Base-by-base conservation (phyloP, 2,888 invertebrate genomes). In the Torymus tubicola region DNA sequence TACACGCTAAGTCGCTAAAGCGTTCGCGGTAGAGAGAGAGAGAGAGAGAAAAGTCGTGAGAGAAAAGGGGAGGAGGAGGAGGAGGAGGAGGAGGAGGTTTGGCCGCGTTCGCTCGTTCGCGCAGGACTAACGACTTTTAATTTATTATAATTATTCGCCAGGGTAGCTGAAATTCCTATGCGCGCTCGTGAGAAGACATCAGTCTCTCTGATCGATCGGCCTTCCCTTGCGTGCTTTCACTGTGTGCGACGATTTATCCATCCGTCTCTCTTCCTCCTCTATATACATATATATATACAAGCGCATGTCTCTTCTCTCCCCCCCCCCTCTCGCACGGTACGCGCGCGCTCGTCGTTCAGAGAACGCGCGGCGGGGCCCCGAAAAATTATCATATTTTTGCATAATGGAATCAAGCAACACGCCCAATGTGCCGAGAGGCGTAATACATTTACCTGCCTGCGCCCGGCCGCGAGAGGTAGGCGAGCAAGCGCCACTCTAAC, bases 311-410 rank as follows among this genome's bases (percentile, higher is more conserved):
- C 16, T 14, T 5, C 55, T 55, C 24, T 21, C 55, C 24, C 8
- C 57, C 50, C 42, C 52, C 12, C 2, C 24, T 12, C 12, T 2
- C 52, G 31, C 18, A 12, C 55, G 21, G 13, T 18, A 53, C 18
- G 58, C 3, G 55, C 14, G 21, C 52, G 60, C 11, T 12, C 14
- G 53, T 57, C 13, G 14, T 21, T 21, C 4, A 18, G 57, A 16
- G 11, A 42, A 13, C 69, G 10, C 24, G 11, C 69, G 31, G 3
- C n/a, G 14, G 13, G 4, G 12, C 60, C 52, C 74, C 78, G 52
- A 52, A 75, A 75, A 82, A 88, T 88, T 88, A 88, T 88, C 88
- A 88, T 88, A 88, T 86, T 87, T 88, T 88, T 87, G 87, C 87
- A 88, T 88, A 88, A 88, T 88, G 85, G 86, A 87, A 88, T 86